Conservation (phyloP, 1,140 invertebrate species). For the Cotesia typhae region DNA sequence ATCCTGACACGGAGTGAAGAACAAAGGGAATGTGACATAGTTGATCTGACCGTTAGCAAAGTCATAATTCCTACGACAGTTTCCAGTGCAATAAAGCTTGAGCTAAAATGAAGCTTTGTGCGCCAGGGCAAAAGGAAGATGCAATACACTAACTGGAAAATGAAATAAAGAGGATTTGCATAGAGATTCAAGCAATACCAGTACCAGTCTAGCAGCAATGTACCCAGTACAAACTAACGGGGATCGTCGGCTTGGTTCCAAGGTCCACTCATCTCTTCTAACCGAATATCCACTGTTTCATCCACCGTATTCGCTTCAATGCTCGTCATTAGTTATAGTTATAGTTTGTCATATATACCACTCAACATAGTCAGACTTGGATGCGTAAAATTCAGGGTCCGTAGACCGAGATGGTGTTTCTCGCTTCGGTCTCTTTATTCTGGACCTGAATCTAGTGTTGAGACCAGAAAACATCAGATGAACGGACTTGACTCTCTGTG, state of each 20-base stretch:
- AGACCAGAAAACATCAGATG: neutral
- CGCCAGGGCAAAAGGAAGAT: neutral
- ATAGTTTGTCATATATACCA: too few species aligned
- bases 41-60: conserved; percentile 30
- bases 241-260: neutral
- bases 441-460: neutral
- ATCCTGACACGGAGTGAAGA: conserved; percentile 24
- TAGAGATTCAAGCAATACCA: conserved; percentile 22
- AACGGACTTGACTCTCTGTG: neutral
- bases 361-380: too few species aligned
- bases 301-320: neutral
- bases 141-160: conserved; percentile 4
- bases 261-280: conserved; percentile 20
- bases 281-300: conserved; percentile 29
- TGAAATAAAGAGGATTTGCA: conserved; percentile 34
- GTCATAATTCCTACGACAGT: conserved; percentile 33
- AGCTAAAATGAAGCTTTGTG: conserved; percentile 13
- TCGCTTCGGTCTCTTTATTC: neutral
- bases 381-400: conserved; percentile 5
- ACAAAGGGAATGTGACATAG: conserved; percentile 28
- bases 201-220: neutral
- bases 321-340: conserved; percentile 32
- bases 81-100: conserved; percentile 37
- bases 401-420: conserved; percentile 30
- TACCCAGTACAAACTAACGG: neutral